Base-by-base conservation (phyloP, 2,797 vertebrate genomes). In the Odontamblyopus lacepedii region DNA sequence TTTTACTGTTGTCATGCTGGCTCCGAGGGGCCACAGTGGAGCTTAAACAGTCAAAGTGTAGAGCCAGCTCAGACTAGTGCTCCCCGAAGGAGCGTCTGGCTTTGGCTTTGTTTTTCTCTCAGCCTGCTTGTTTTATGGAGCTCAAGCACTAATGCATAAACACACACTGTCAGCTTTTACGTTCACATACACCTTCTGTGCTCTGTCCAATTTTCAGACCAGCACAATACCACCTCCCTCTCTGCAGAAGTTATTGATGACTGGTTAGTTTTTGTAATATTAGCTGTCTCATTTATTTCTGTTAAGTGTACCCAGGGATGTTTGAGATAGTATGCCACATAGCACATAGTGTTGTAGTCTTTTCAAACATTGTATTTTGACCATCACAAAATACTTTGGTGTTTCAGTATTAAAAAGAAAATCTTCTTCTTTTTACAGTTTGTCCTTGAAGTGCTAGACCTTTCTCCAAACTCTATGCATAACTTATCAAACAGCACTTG, bases 1-100 rank as follows among this genome's bases (percentile, higher is more conserved):
- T 79, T 84, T 84, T 79, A 78, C 74, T 76, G 74, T 79, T 76
- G 80, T 83, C 84, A 78, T 23, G 60, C 75, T 82, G 80, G 77
- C 83, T 88, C 78, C 74, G 67, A 83, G 74, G 74, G 69, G 77
- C 78, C 79, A 82, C 77, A 83, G 48, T 69, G 71, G 70, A 75
- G 79, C 78, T 86, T 83, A 83, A 81, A 69, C 30, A 79, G 73
- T 70, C 50, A 67, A 44, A 53, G 53, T 69, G 56, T 51, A 66
- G 63, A 68, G 78, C 77, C 75, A 77, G 66, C 75, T 81, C 76
- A 82, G 78, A 74, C 69, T 60, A 59, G 66, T 70, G 59, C 51
- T 64, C 68, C 67, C 73, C 76, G 66, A 71, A 77, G 77, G 66
- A 84, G 65, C 26, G 62, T 78, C 78, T 79, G 74, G 29, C 66